Evolutionary conservation across 1,140 invertebrate species (phyloP), one percentile per base, ranked within the genome.

Genomic region (Drosophila takahashii): DNA sequence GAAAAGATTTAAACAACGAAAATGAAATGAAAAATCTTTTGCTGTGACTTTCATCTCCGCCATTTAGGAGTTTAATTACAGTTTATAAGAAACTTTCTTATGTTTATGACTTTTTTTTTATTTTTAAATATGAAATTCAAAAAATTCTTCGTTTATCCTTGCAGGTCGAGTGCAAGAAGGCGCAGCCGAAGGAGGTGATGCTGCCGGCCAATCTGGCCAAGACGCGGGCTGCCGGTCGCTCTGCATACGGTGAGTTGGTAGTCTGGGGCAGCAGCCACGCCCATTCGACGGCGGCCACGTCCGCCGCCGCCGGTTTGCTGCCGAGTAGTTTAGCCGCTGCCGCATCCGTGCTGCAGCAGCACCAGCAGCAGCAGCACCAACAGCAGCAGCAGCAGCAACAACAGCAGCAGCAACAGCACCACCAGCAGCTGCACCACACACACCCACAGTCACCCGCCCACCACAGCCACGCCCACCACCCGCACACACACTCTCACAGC

Each of bases 171-270:
- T 99, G 98, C 94, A 99, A 99, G 95, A 99, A 99, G 94, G 98
- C 98, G 92, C 98, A 99, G 93, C 98, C 98, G 60, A 99, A 99
- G 95, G 98, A 99, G 95, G 98, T 99, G 87, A 99, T 99, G 98
- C 95, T 99, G 92, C 97, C 98, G 84, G 96, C 97, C 67, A 98
- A 97, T 93, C 93, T 97, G 94, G 97, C 97, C 86, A 98, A 98
- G 95, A 98, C 97, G 93, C 95, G 97, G 92, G 97, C 97, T 84
- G 96, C 97, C 79, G 96, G 96, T 81, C 95, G 97, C 93, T 96
- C 97, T 93, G 96, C 96, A 93, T 98, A 98, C 95, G 97, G 97
- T 98, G 97, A 98, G 97, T 97, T 97, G 94, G 95, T 97, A 95
- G 95, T 96, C 94, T 95, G 96, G 94, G 95, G 95, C 93, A 93